Conservation (phyloP, 2,797 vertebrate genomes). For the Chelonia mydas region DNA sequence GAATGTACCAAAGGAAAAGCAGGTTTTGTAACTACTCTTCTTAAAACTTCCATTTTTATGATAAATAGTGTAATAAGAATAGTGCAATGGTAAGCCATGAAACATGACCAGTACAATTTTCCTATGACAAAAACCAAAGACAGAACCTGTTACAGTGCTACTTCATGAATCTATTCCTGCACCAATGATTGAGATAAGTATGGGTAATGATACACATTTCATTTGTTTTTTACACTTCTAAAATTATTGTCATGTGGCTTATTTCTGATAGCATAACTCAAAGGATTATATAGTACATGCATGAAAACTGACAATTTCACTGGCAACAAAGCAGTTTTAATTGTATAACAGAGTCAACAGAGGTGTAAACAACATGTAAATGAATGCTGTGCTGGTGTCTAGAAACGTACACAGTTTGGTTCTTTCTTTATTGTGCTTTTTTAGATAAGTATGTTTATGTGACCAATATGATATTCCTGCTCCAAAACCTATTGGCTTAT, state of each 20-base stretch:
- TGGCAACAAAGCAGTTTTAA: constrained; percentile 12
- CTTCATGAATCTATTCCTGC: constrained; percentile 8
- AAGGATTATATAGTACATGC: not conserved
- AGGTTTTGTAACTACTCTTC: not conserved
- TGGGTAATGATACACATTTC: constrained; percentile 11
- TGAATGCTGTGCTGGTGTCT: not conserved
- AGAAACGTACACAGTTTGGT: not conserved
- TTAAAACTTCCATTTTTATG: not conserved
- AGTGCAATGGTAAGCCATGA: not conserved
- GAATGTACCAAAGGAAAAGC: not conserved
- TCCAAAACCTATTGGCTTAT: not conserved
- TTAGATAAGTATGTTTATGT: not conserved
- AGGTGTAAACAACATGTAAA: constrained; percentile 5
- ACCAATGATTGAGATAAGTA: constrained; percentile 13
- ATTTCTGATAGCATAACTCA: not conserved
- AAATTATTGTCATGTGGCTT: constrained; percentile 19
- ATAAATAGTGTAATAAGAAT: not conserved
- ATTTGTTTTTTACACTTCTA: constrained; percentile 29
- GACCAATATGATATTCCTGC: constrained; percentile 13
- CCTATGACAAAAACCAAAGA: not conserved
- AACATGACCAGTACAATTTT: not conserved
- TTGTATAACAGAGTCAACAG: constrained; percentile 4
- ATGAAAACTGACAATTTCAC: constrained; percentile 19
- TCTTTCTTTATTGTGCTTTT: not conserved
- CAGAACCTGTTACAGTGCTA: constrained; percentile 32